Evolutionary conservation across 2,797 vertebrate genomes (phyloP).

Genomic region (Rhinatrema bivittatum): DNA sequence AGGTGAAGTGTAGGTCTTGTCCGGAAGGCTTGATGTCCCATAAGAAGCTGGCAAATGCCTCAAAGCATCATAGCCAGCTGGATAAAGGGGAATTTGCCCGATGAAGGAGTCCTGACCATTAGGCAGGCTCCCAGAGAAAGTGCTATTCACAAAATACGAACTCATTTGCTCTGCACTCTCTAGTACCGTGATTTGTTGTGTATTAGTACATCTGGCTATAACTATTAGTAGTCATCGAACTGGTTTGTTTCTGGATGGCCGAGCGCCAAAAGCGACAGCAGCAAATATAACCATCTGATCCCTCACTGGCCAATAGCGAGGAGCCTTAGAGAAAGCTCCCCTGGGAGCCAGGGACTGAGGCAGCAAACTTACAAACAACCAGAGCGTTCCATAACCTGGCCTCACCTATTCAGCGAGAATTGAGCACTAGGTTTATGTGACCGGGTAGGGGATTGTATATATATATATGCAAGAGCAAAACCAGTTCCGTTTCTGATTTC

Average conservation of each 20-base stretch:
- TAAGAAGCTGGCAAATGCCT: constrained; percentile 70
- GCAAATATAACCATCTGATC: constrained; percentile 79
- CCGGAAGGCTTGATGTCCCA: constrained; percentile 56
- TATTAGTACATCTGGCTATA: constrained; percentile 73
- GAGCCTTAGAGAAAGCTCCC: constrained; percentile 70
- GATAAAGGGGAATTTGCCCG: constrained; percentile 68
- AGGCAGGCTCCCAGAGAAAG: constrained; percentile 69
- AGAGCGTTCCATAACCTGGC: too few relatives aligned
- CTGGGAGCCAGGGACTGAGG: constrained; percentile 68
- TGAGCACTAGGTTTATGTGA: too few relatives aligned
- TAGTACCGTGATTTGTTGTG: constrained; percentile 75
- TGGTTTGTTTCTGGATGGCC: constrained; percentile 78
- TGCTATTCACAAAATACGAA: constrained; percentile 76
- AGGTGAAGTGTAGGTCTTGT: constrained; percentile 62
- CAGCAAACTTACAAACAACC: constrained; percentile 69
- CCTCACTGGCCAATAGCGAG: constrained; percentile 75
- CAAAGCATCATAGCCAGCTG: constrained; percentile 64
- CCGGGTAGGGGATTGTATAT: too few relatives aligned
- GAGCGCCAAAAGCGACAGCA: constrained; percentile 75
- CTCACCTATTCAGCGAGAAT: too few relatives aligned
- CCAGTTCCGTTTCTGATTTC: too few relatives aligned
- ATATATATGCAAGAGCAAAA: too few relatives aligned
- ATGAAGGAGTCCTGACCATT: constrained; percentile 69
- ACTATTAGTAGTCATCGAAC: constrained; percentile 75
- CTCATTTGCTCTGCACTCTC: constrained; percentile 71